These are phyloP conservation scores for Tichodroma muraria DNA, from an alignment of 2,113 vertebrate species.

Conservation along the genomic window DNA sequence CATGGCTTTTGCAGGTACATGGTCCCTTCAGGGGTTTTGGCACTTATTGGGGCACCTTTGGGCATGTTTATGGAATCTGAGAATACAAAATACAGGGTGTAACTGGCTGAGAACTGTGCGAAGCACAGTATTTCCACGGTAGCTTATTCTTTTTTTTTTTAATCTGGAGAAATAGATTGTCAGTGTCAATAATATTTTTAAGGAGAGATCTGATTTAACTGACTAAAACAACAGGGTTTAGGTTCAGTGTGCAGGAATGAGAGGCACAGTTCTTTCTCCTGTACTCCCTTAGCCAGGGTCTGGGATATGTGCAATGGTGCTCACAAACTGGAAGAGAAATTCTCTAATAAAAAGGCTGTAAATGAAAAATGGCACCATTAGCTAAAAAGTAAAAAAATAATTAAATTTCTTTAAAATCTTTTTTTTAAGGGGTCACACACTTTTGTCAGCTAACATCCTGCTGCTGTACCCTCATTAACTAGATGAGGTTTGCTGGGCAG, in stretches of 20 bases:
- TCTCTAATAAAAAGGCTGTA: background rate
- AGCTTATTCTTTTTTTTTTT: background rate
- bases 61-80: background rate
- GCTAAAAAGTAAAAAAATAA: background rate
- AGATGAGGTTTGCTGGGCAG: background rate
- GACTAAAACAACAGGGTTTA: background rate
- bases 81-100: background rate
- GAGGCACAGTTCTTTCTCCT: background rate
- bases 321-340: background rate
- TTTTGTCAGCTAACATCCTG: background rate
- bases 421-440: background rate
- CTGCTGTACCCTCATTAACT: background rate
- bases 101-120: background rate
- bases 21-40: background rate
- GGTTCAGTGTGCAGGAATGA: background rate
- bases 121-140: background rate
- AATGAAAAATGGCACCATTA: background rate
- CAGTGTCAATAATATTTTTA: background rate
- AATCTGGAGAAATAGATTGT: background rate
- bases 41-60: background rate
- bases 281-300: background rate
- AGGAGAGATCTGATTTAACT: background rate
- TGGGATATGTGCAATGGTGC: accelerated
- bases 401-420: background rate
- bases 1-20: constrained; percentile 84